phyloP scores from a whole-genome alignment of 2,888 invertebrate species.

The Lymantria monacha region DNA sequence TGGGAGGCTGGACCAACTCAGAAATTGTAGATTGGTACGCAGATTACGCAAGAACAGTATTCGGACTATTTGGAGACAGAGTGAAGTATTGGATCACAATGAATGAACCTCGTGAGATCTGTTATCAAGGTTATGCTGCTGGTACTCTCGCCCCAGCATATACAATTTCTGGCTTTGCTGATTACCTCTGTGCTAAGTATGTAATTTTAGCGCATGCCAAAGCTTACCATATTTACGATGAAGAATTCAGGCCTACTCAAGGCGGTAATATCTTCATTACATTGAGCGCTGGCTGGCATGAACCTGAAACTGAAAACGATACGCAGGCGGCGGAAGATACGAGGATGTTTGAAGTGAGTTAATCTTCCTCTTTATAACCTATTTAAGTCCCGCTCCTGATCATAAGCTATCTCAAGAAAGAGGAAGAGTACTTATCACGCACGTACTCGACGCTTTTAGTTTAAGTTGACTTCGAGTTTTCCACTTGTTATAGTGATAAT shows the following conservation, averaged over 20 bases:
- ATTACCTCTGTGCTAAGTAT: conserved; percentile 71
- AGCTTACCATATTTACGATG: conserved; percentile 74
- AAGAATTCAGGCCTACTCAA: conserved; percentile 56
- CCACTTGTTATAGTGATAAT: no score
- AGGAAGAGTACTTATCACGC: no score
- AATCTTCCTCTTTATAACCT: not conserved
- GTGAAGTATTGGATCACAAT: conserved; percentile 80
- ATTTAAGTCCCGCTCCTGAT: no score
- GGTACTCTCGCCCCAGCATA: conserved; percentile 46
- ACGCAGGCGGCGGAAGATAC: conserved; percentile 64
- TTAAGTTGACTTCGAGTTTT: no score
- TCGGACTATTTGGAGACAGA: conserved; percentile 66
- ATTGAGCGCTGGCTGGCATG: conserved; percentile 50
- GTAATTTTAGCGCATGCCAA: conserved; percentile 78
- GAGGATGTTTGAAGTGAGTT: conserved; percentile 68
- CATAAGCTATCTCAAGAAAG: no score
- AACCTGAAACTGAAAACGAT: conserved; percentile 68
- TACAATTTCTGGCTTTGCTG: conserved; percentile 57
- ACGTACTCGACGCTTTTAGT: no score
- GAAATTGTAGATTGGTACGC: conserved; percentile 66
- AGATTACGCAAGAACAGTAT: conserved; percentile 66
- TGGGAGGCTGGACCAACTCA: conserved; percentile 78
- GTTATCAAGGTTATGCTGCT: conserved; percentile 65
- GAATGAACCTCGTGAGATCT: conserved; percentile 74
- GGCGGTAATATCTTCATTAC: conserved; percentile 39